A percentile compares a stretch with the other conserved stretches of the same genome.
These are phyloP conservation scores for Ivindomyrus marchei DNA, from an alignment of 2,113 vertebrate genomes.

Conservation along the genomic window DNA sequence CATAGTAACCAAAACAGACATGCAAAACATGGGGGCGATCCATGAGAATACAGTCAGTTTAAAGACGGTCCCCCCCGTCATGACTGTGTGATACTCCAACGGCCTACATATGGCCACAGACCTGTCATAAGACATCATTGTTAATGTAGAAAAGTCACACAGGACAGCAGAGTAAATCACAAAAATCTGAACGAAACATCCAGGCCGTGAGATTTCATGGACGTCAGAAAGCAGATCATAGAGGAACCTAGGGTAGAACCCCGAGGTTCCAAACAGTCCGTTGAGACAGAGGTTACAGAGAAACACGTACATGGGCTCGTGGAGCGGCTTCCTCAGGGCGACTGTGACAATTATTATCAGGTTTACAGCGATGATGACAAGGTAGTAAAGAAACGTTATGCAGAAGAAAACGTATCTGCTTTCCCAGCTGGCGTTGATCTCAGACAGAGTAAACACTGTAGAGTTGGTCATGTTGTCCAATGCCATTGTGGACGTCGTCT, in stretches of 20 bases:
- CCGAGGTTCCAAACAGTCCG: background rate
- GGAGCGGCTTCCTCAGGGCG: background rate
- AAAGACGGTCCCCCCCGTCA: constrained; percentile 27
- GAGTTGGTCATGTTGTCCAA: constrained; percentile 31
- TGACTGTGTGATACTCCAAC: constrained; percentile 44
- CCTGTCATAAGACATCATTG: constrained; percentile 55
- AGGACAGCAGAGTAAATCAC: constrained; percentile 40
- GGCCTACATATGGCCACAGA: constrained; percentile 52
- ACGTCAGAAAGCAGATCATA: constrained; percentile 38
- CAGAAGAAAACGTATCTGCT: background rate
- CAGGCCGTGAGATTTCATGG: constrained; percentile 45
- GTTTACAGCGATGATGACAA: background rate
- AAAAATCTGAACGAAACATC: constrained; percentile 52
- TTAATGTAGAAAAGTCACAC: constrained; percentile 43
- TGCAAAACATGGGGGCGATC: no score
- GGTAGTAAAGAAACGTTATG: background rate
- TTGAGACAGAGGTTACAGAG: constrained; percentile 11
- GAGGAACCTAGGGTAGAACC: constrained; percentile 53
- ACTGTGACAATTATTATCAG: background rate
- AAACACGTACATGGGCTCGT: constrained; percentile 15
- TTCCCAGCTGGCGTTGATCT: constrained; percentile 15
- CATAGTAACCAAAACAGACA: background rate
- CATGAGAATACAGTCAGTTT: no score
- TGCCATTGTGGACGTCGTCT: background rate
- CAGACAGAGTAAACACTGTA: constrained; percentile 34